These are phyloP conservation scores for Globodera rostochiensis DNA, from an alignment of 1,140 invertebrate species.

Conservation along the genomic window DNA sequence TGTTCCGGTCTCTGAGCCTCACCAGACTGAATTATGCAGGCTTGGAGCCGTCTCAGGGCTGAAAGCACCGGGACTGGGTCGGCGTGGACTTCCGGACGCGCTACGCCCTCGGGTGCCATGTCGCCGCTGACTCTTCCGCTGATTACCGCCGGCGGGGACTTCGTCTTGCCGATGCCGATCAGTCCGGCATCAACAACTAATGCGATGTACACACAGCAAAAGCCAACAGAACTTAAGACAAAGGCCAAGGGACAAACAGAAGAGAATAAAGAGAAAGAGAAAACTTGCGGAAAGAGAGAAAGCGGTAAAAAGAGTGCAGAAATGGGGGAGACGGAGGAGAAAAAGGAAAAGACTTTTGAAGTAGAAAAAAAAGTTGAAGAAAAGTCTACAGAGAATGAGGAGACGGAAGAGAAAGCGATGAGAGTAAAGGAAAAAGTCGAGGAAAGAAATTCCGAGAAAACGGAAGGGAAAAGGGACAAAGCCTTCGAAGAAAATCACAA, in stretches of 20 bases:
- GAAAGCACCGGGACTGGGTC: conserved; percentile 13
- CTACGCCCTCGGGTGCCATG: neutral
- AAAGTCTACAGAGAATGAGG: too few relatives aligned
- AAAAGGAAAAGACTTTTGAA: neutral
- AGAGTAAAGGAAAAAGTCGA: too few relatives aligned
- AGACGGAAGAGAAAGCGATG: too few relatives aligned
- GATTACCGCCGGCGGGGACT: neutral
- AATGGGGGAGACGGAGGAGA: neutral
- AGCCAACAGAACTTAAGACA: neutral
- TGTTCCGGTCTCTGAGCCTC: neutral
- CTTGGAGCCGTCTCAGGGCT: conserved; percentile 14
- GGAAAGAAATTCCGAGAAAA: too few relatives aligned
- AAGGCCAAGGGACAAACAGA: neutral
- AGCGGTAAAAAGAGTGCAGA: neutral
- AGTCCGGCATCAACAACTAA: neutral
- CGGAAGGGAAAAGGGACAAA: neutral
- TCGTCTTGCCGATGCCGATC: conserved; percentile 12
- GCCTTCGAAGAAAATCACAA: neutral
- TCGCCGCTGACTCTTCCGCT: conserved; percentile 4
- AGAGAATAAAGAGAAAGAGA: too few relatives aligned
- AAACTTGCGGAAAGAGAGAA: neutral
- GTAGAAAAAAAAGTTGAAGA: too few relatives aligned
- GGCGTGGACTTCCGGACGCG: neutral
- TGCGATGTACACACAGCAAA: neutral
- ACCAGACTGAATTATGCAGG: conserved; percentile 6